Percentiles rank a stretch among this genome's conserved stretches.
These are phyloP conservation scores for Eucriotettix oculatus DNA, from an alignment of 2,888 invertebrate genomes.

Conservation along the genomic window DNA sequence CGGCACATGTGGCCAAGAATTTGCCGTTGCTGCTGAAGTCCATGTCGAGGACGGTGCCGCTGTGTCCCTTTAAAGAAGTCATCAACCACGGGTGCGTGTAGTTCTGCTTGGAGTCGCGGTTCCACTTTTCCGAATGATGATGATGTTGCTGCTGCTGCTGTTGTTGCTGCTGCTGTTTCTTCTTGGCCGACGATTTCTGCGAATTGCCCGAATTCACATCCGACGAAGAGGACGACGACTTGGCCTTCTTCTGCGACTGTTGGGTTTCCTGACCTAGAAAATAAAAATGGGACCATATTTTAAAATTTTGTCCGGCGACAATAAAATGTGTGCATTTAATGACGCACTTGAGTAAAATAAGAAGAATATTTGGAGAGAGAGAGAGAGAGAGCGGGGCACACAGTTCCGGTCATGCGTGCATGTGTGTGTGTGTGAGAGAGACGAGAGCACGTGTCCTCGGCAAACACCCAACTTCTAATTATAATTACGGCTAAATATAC, in stretches of 20 bases:
- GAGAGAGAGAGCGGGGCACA: too few relatives aligned
- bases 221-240: too few relatives aligned
- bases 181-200: constrained; percentile 24
- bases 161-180: constrained; percentile 28
- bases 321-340: too few relatives aligned
- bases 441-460: too few relatives aligned
- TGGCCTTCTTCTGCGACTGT: constrained; percentile 14
- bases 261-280: constrained; percentile 3
- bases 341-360: too few relatives aligned
- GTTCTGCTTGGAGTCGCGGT: constrained; percentile 26
- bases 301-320: too few relatives aligned
- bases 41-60: constrained; percentile 53
- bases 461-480: too few relatives aligned
- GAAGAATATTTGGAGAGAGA: too few relatives aligned
- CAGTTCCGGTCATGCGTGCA: too few relatives aligned
- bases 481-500: too few relatives aligned
- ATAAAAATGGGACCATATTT: constrained; percentile 2
- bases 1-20: constrained; percentile 65
- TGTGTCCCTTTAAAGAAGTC: constrained; percentile 68
- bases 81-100: constrained; percentile 66
- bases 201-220: constrained; percentile 19
- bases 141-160: constrained; percentile 16
- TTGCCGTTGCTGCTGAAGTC: constrained; percentile 76
- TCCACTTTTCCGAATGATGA: constrained; percentile 15
- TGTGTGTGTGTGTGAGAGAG: too few relatives aligned